Evolutionary conservation across 2,797 vertebrate species (phyloP).

Genomic region (Buphagus erythrorhynchus): DNA sequence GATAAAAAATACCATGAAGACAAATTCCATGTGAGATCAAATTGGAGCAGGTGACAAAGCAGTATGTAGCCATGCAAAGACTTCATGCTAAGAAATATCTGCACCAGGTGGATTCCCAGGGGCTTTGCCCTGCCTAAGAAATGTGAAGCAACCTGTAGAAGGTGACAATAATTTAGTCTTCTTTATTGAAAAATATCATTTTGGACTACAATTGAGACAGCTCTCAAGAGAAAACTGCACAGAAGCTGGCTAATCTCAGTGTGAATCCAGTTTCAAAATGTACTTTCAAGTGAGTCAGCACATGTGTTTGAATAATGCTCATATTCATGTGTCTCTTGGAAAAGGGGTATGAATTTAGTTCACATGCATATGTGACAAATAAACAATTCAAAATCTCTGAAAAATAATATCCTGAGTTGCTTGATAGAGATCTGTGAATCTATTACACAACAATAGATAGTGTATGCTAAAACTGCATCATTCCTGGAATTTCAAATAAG

Average conservation of each 20-base stretch:
- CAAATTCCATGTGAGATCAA: background rate
- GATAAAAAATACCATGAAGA: background rate
- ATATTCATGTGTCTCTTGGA: background rate
- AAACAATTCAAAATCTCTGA: background rate
- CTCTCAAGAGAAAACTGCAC: background rate
- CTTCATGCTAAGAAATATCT: background rate
- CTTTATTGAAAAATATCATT: background rate
- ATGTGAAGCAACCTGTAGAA: background rate
- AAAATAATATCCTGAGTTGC: background rate
- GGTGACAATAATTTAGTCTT: background rate
- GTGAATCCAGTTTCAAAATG: background rate
- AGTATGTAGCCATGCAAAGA: background rate
- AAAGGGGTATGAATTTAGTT: background rate
- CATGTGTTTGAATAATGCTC: background rate
- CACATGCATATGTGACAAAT: background rate
- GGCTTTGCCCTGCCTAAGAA: background rate
- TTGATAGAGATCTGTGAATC: constrained; percentile 6
- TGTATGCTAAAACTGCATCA: background rate
- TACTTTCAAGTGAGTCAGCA: background rate
- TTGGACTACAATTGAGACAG: background rate
- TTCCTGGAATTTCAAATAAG: background rate
- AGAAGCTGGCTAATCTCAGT: background rate
- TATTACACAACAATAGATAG: background rate
- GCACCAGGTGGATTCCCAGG: background rate
- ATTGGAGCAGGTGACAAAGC: background rate